These are phyloP conservation scores for Anhinga rufa DNA, from an alignment of 2,113 vertebrate genomes.

Conservation along the genomic window DNA sequence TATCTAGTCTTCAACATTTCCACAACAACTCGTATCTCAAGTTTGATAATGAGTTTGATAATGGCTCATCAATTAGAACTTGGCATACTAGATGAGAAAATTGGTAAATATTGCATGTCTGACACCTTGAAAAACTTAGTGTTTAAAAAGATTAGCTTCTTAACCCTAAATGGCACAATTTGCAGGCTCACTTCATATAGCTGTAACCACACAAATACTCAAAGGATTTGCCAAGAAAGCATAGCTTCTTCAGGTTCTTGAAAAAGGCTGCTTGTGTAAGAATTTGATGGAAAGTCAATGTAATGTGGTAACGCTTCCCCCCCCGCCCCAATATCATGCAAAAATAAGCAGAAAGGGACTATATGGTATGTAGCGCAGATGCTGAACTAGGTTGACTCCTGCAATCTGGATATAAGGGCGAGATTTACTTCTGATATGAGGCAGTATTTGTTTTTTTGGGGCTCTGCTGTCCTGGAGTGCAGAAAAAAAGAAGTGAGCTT, in stretches of 20 bases:
- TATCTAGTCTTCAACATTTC: not conserved
- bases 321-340: not conserved
- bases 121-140: not conserved
- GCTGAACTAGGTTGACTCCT: not conserved
- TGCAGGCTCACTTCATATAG: not conserved
- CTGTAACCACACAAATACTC: rapidly evolving
- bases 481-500: not conserved
- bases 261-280: not conserved
- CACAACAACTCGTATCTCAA: not conserved
- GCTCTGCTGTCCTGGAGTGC: not conserved
- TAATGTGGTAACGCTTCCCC: not conserved
- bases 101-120: not conserved
- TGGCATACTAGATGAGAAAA: not conserved
- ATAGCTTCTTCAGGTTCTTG: not conserved
- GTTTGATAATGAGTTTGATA: not conserved
- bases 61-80: not conserved
- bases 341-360: not conserved
- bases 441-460: not conserved
- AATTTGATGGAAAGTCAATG: not conserved
- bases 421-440: not conserved
- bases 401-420: not conserved
- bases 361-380: no score
- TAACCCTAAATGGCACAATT: not conserved
- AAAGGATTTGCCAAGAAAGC: not conserved
- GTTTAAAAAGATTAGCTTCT: not conserved